Base-by-base conservation (phyloP, 2,888 invertebrate genomes). In the Metallyticus violacea region DNA sequence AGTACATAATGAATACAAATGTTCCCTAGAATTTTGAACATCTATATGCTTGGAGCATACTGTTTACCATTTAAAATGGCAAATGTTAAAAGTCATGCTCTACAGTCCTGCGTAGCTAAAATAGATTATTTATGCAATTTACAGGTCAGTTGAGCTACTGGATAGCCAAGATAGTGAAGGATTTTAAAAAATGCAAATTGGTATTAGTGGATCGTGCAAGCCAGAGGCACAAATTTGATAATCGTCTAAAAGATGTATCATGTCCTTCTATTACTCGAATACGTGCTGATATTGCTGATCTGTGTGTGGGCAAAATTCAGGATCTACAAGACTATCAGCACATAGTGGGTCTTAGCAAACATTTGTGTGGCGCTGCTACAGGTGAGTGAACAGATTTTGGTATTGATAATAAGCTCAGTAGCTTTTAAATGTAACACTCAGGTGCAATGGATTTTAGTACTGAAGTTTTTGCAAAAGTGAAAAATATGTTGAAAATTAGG, bases 321-420 rank as follows among this genome's bases (percentile, higher is more conserved):
- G 91, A 91, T 4, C 92, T 94, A 88, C 91, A 92, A 6, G 90
- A 91, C 7, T 92, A 92, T 26, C 89, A 92, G 6, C 89, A 90
- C 6, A 91, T 94, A 76, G 93, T 96, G 80, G 97, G 95, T 0
- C 92, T 97, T 27, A 96, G 97, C 1, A 98, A 98, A 91, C 98
- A 98, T 91, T 93, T 98, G 78, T 98, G 98, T 91, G 98, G 98
- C 0, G 95, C 94, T 30, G 98, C 98, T 77, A 98, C 97, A 85
- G 97, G 96, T 96, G 90, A 87, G 85, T 6, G 6, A 78, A 22
- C 6, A 78, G 9, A 78, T n/a, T n/a, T n/a, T n/a, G n/a, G n/a
- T n/a, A n/a, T n/a, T n/a, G n/a, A n/a, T n/a, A n/a, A n/a, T n/a
- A n/a, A n/a, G n/a, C n/a, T n/a, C n/a, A n/a, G n/a, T n/a, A n/a